These are phyloP conservation scores for Drosophila acutilabella DNA, from an alignment of 2,888 invertebrate genomes.

Conservation along the genomic window DNA sequence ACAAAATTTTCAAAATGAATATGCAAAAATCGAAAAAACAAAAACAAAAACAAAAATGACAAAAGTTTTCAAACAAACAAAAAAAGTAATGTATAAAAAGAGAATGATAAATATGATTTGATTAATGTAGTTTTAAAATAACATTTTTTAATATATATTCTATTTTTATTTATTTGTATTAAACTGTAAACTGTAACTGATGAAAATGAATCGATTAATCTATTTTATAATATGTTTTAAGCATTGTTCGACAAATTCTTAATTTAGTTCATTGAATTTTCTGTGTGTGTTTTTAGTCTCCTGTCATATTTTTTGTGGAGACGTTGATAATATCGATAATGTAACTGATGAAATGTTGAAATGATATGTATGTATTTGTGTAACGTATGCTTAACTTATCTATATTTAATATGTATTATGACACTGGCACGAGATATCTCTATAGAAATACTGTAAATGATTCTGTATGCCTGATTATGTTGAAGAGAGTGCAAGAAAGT, in stretches of 20 bases:
- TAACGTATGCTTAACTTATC: constrained; percentile 49
- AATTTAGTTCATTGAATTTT: constrained; percentile 44
- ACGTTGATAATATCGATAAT: constrained; percentile 15
- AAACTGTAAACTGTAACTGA: constrained; percentile 25
- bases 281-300: constrained; percentile 23
- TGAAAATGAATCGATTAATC: constrained; percentile 18
- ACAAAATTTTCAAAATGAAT: constrained; percentile 70
- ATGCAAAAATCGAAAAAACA: constrained; percentile 57
- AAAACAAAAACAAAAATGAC: constrained; percentile 49
- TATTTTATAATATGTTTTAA: constrained; percentile 29
- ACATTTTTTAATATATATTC: constrained; percentile 16
- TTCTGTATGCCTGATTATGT: constrained; percentile 66
- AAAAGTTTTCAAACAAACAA: constrained; percentile 51
- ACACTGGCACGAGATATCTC: constrained; percentile 53
- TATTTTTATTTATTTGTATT: constrained; percentile 59
- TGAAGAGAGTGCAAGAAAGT: constrained; percentile 53
- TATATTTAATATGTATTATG: constrained; percentile 67
- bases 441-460: constrained; percentile 40
- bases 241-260: constrained; percentile 37
- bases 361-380: constrained; percentile 46
- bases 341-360: background rate
- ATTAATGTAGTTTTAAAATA: constrained; percentile 53
- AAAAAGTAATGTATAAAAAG: constrained; percentile 58
- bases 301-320: constrained; percentile 17
- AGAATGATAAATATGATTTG: constrained; percentile 50